A percentile compares a stretch with the other conserved stretches of the same genome.
These are phyloP conservation scores for Trichonephila inaurata DNA, from an alignment of 1,140 invertebrate genomes.

Conservation along the genomic window DNA sequence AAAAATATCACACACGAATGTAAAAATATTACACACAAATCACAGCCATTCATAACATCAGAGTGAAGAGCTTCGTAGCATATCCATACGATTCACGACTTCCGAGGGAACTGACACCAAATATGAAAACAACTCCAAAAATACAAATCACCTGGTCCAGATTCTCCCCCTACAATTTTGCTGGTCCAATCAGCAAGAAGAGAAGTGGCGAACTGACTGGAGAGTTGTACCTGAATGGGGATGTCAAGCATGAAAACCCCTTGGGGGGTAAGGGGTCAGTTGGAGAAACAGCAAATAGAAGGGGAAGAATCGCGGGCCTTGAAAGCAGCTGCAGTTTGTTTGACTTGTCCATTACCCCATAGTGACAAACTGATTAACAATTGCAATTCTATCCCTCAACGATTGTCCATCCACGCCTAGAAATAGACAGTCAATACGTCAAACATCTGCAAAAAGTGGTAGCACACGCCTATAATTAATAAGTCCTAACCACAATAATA, in stretches of 20 bases:
- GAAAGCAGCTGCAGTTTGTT: slow-evolving; percentile 43
- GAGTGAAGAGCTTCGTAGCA: background rate
- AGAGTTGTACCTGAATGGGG: slow-evolving; percentile 49
- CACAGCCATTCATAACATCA: background rate
- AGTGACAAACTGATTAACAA: slow-evolving; percentile 74
- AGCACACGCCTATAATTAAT: slow-evolving; percentile 37
- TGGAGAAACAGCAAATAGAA: slow-evolving; percentile 25
- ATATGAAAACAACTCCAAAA: background rate
- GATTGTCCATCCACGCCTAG: slow-evolving; percentile 15
- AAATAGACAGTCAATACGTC: background rate
- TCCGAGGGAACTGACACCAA: background rate
- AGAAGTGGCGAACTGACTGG: background rate
- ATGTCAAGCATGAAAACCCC: slow-evolving; percentile 40
- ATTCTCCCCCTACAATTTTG: background rate
- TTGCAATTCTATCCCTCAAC: background rate
- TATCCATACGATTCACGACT: background rate
- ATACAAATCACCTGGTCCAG: slow-evolving; percentile 1
- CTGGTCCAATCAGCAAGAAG: slow-evolving; percentile 56
- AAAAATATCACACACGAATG: background rate
- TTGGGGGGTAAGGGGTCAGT: background rate
- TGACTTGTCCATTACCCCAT: slow-evolving; percentile 67
- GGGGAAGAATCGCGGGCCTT: background rate
- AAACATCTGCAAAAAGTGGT: background rate
- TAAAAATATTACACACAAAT: background rate
- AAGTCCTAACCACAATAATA: background rate